A percentile compares a stretch with the other conserved stretches of the same genome.
phyloP scores from a whole-genome alignment of 1,140 invertebrate species.

The Drosophila aff. region DNA sequence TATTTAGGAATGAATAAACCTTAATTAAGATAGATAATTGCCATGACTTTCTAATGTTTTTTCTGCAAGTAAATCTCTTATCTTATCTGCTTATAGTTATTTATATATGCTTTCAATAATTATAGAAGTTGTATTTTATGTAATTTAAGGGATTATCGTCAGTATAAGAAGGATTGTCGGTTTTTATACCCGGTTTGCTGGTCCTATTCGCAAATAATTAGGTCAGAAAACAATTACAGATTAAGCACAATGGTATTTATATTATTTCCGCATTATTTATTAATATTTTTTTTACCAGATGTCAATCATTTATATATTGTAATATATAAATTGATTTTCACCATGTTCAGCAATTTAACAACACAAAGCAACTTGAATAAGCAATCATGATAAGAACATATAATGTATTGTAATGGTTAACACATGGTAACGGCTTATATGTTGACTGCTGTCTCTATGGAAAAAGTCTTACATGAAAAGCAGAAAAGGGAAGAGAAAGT shows the following conservation, averaged over 20 bases:
- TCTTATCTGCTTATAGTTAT: neutral
- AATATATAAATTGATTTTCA: neutral
- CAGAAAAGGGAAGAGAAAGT: neutral
- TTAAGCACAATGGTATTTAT: neutral
- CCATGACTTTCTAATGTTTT: neutral
- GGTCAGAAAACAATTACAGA: constrained; percentile 1
- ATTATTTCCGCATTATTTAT: neutral
- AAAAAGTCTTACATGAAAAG: neutral
- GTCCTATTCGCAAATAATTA: neutral
- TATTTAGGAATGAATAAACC: no score
- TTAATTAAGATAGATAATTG: neutral
- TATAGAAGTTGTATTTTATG: neutral
- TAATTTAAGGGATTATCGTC: neutral
- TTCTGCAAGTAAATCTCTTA: neutral
- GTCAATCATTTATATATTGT: neutral
- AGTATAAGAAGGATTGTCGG: no score
- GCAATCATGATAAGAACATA: constrained; percentile 1
- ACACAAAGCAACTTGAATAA: neutral
- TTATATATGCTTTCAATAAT: neutral
- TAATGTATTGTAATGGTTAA: constrained; percentile 1
- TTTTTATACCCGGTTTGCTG: neutral
- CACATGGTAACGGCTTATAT: neutral
- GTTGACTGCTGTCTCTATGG: neutral
- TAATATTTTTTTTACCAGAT: neutral
- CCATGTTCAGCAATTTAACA: constrained; percentile 1